Base-by-base conservation (phyloP, 2,888 invertebrate genomes). In the Neelides folsomi region DNA sequence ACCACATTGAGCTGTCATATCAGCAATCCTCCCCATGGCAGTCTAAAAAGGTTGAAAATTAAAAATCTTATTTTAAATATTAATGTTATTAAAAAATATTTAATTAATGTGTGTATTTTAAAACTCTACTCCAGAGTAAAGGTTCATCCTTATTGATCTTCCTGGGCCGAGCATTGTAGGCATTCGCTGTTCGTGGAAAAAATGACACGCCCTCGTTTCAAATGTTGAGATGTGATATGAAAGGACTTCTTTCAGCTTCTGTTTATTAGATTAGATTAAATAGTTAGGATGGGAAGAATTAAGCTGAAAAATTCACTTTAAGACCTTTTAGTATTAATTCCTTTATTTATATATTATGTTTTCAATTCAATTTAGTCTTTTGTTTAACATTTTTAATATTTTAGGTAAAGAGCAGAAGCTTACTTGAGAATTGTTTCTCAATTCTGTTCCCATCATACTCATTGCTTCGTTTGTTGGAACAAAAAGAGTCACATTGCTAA, bases 1-100 rank as follows among this genome's bases (percentile, higher is more conserved):
- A 1, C 80, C 80, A 67, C 83, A 83, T 66, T 83, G 81, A 0
- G 79, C 78, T 1, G 82, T 81, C 1, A 78, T 76, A 47, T 78
- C 72, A 58, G 78, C 76, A n/a, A 63, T 59, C 12, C 40, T 47
- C 20, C 56, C 56, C 27, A 60, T 16, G 10, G 59, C 53, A 47
- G 58, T 56, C 59, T 59, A 27, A 34, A 47, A 37, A 18, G 38
- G 38, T 13, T 10, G 38, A n/a, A 15, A 52, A 12, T 37, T 35
- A 35, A 18, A 15, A 38, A 53, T 6, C 13, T 38, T 19, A 37
- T 44, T 3, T 16, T 12, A 40, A 51, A 18, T 18, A 41, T 47
- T 36, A 35, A 15, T 13, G 8, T 43, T 8, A 41, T n/a, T 15
- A 41, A 8, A 41, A 41, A 13, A 10, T 13, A 18, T 20, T 10